These are phyloP conservation scores for Apis florea DNA, from an alignment of 1,140 invertebrate species.

Conservation along the genomic window DNA sequence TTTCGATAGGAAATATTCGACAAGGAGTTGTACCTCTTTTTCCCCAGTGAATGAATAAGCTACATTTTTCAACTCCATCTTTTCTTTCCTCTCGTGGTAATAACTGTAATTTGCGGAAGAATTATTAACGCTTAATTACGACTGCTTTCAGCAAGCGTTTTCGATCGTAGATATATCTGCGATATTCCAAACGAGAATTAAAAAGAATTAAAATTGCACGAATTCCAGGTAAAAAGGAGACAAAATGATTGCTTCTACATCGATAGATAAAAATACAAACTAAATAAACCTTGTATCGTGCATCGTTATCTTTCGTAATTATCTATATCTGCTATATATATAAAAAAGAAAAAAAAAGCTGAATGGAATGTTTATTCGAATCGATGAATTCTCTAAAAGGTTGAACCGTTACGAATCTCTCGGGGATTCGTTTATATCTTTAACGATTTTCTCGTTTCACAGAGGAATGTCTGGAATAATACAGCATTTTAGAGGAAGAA, in stretches of 20 bases:
- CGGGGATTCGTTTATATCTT: background rate
- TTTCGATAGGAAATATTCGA: background rate
- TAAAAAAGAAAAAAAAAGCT: background rate
- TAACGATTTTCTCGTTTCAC: background rate
- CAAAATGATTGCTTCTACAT: background rate
- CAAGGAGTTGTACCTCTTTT: background rate
- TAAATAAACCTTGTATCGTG: background rate
- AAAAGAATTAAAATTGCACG: background rate
- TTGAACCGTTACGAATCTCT: background rate
- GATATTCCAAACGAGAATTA: background rate
- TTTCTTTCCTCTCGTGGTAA: background rate
- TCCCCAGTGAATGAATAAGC: background rate
- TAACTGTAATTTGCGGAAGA: background rate
- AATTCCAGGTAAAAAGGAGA: background rate
- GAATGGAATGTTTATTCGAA: background rate
- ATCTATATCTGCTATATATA: too few relatives aligned
- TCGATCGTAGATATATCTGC: background rate
- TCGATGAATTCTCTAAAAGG: background rate
- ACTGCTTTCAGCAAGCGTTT: background rate
- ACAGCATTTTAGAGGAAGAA: background rate
- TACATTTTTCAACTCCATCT: background rate
- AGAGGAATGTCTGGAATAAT: background rate
- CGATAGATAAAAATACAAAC: background rate
- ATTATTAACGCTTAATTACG: background rate
- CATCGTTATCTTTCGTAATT: background rate